Evolutionary conservation across 2,888 invertebrate genomes (phyloP), one percentile per base, ranked within the genome.

Genomic region (Patella pellucida): DNA sequence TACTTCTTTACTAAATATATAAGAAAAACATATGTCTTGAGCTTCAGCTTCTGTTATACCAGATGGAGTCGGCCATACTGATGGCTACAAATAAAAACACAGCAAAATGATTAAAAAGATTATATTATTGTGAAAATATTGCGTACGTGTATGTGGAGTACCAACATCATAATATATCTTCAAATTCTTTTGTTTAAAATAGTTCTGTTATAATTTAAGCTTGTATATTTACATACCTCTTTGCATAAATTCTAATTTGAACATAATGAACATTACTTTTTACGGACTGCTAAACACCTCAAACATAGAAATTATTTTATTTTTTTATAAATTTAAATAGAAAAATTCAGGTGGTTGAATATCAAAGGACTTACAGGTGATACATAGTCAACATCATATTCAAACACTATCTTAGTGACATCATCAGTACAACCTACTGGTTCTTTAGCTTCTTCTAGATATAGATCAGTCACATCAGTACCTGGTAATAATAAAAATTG

Each of bases 31-130:
- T 69, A 74, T 79, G 1, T 68, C 41, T 31, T n/a, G 69, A 12
- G 83, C 81, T 3, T 69, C 71, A 14, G 27, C 74, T 67, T 80
- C 78, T 12, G 78, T 81, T 68, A 76, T 78, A n/a, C 81, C 80
- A 52, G 27, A 72, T 69, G 76, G 71, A 50, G 83, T 82, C 0
- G 83, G 81, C 83, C 83, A 84, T 11, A n/a, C 74, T 31, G 62
- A 71, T 16, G 67, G 73, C 84, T 84, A 69, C 27, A 72, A 75
- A 68, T 11, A 73, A 72, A 74, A 72, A 11, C 19, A 7, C 7
- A 62, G 3, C 19, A 62, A n/a, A 19, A 15, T 41, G 41, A 1
- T 41, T 41, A 41, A 41, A 41, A 9, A 41, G 9, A 41, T 41
- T 41, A 41, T 41, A 41, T 7, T 9, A 9, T 41, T 7, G 41